Conservation (phyloP, 2,888 invertebrate species). For the Caenorhabditis sp. region DNA sequence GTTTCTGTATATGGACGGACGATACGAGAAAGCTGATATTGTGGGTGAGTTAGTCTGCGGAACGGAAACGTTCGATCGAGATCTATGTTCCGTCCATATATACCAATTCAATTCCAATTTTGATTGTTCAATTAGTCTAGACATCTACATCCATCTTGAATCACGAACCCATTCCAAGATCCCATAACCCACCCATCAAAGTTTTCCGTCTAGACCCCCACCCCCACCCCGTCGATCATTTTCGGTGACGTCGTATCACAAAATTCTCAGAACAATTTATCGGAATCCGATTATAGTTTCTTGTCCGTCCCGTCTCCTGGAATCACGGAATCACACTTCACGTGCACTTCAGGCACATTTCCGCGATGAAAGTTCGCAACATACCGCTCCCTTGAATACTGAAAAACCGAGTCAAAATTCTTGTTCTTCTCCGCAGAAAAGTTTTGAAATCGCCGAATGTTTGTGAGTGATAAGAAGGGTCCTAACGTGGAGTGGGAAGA, state of each 20-base stretch:
- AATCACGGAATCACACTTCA: neutral
- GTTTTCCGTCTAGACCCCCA: neutral
- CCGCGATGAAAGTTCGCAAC: neutral
- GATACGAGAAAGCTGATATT: too few species aligned
- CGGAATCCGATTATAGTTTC: conserved; percentile 2
- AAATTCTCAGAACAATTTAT: neutral
- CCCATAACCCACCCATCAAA: neutral
- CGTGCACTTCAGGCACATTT: neutral
- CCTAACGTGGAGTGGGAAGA: neutral
- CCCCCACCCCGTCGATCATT: neutral
- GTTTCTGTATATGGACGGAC: too few species aligned
- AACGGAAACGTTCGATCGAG: too few species aligned
- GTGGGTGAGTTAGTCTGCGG: too few species aligned
- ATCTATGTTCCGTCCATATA: too few species aligned
- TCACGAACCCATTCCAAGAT: too few species aligned
- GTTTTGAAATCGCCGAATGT: neutral
- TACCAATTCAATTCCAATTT: too few species aligned
- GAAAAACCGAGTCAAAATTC: too few species aligned
- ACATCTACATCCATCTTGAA: too few species aligned
- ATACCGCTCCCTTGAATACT: neutral
- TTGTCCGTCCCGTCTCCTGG: neutral
- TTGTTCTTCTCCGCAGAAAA: too few species aligned
- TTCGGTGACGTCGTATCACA: neutral
- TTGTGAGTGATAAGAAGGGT: conserved; percentile 12
- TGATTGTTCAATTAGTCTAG: too few species aligned